These are phyloP conservation scores for Esox niger DNA, from an alignment of 2,113 vertebrate species.

Conservation along the genomic window DNA sequence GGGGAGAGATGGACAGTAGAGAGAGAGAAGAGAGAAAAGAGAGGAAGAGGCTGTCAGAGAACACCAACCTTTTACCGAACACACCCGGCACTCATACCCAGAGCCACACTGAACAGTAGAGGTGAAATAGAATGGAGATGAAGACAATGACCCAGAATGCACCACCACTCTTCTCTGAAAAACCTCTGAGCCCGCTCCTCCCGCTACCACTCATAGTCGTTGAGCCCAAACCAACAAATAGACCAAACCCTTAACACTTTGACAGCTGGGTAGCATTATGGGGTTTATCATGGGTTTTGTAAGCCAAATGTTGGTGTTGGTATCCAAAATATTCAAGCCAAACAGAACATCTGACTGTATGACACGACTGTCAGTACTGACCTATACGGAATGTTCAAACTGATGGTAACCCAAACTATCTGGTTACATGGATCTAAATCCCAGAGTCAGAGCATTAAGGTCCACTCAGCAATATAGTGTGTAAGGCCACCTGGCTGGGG, in stretches of 20 bases:
- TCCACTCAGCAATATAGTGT: conserved; percentile 24
- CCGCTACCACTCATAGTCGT: conserved; percentile 16
- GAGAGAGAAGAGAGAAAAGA: not conserved
- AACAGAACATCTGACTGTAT: not conserved
- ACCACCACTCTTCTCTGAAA: conserved; percentile 9
- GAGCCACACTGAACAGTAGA: not conserved
- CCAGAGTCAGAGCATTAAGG: conserved; percentile 32
- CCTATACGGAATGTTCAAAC: not conserved
- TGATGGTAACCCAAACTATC: conserved; percentile 7
- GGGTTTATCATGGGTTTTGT: not conserved
- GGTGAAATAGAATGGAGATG: not conserved
- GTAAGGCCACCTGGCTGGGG: not conserved
- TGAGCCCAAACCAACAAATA: conserved; percentile 12
- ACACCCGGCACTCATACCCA: not conserved
- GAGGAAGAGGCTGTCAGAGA: not conserved
- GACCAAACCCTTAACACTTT: conserved; percentile 13
- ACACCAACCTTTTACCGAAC: not conserved
- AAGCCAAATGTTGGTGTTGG: not conserved
- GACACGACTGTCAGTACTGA: not conserved
- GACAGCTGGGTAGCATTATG: conserved; percentile 22
- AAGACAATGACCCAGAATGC: not conserved
- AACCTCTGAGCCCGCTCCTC: conserved; percentile 7
- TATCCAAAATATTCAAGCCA: not conserved
- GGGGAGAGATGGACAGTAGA: not conserved
- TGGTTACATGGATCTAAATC: conserved; percentile 3